Percentiles rank a stretch among this genome's conserved stretches.
These are phyloP conservation scores for Drosophila athabasca DNA, from an alignment of 1,140 invertebrate genomes.

Conservation along the genomic window DNA sequence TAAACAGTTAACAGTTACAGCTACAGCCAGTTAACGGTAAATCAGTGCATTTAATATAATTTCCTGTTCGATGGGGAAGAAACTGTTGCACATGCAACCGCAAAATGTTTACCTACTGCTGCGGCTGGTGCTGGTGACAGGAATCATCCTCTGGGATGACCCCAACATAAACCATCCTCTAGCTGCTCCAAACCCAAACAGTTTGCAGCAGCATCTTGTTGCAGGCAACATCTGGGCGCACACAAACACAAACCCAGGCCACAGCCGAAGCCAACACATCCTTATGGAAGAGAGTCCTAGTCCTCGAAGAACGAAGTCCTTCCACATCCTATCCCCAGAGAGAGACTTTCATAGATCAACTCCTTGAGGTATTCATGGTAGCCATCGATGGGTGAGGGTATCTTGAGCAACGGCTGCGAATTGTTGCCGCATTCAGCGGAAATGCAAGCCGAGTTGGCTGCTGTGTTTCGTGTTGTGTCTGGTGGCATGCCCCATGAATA, in stretches of 20 bases:
- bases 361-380: too few relatives aligned
- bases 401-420: slow-evolving; percentile 48
- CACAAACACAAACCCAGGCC: slow-evolving; percentile 13
- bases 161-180: not conserved
- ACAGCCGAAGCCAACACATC: not conserved
- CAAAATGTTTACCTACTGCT: slow-evolving; percentile 47
- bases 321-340: too few relatives aligned
- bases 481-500: slow-evolving; percentile 74
- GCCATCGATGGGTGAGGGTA: slow-evolving; percentile 19
- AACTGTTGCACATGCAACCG: slow-evolving; percentile 68
- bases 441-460: slow-evolving; percentile 72
- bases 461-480: slow-evolving; percentile 41
- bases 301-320: not conserved
- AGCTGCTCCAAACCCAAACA: slow-evolving; percentile 52
- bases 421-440: slow-evolving; percentile 76
- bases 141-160: too few relatives aligned
- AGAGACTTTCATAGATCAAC: too few relatives aligned
- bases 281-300: not conserved
- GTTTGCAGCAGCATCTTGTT: slow-evolving; percentile 64
- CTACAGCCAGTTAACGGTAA: slow-evolving; percentile 14
- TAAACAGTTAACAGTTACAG: slow-evolving; percentile 5
- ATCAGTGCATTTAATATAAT: slow-evolving; percentile 73
- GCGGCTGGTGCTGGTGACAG: slow-evolving; percentile 22
- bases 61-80: slow-evolving; percentile 55
- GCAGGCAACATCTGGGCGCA: slow-evolving; percentile 66